A percentile compares a stretch with the other conserved stretches of the same genome.
These are phyloP conservation scores for Cyphomyrus plagiostoma DNA, from an alignment of 2,113 vertebrate species.

Conservation along the genomic window DNA sequence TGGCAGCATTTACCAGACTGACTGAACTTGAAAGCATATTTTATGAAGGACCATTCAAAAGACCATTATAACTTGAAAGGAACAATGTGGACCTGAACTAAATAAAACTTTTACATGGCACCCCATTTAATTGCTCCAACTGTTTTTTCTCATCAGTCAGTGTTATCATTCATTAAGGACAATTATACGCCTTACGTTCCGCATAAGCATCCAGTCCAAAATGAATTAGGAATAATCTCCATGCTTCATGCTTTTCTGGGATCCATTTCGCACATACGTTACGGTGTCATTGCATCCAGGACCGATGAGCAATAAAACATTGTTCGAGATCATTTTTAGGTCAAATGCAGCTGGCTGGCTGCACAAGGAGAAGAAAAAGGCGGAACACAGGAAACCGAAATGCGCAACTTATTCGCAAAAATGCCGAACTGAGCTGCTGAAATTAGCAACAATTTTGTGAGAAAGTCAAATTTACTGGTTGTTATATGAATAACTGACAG, in stretches of 20 bases:
- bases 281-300: neutral
- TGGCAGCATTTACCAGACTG: neutral
- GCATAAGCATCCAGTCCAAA: neutral
- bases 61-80: neutral
- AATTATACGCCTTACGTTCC: neutral
- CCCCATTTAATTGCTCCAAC: neutral
- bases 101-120: neutral
- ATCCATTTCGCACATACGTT: neutral
- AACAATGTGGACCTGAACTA: conserved; percentile 9
- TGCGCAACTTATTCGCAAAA: neutral
- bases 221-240: neutral
- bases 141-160: conserved; percentile 9
- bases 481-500: neutral
- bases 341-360: neutral
- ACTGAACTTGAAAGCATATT: neutral
- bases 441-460: neutral
- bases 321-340: neutral
- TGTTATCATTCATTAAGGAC: conserved; percentile 1
- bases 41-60: neutral
- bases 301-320: neutral
- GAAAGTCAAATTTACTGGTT: neutral
- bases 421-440: neutral
- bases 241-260: neutral
- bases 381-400: neutral
- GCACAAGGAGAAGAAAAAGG: neutral